Base-by-base conservation (phyloP, 2,113 vertebrate species). In the Megaleporinus macrocephalus region DNA sequence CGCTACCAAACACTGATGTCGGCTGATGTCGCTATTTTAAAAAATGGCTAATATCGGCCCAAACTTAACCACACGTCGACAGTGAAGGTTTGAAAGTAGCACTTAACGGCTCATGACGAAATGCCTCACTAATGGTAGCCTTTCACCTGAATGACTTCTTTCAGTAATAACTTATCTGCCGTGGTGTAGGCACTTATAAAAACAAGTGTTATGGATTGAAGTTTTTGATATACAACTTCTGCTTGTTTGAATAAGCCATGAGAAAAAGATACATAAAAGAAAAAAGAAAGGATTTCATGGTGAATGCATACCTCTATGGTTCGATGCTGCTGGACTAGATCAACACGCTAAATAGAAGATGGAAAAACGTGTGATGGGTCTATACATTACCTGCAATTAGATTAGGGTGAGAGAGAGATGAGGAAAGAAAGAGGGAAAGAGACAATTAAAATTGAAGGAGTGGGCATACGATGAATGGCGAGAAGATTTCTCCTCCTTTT, bases 401-500 rank as follows among this genome's bases (percentile, higher is more conserved):
- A 79, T 73, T 74, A 73, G 20, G 24, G 49, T 47, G 41, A 12
- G 57, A 63, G 41, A 59, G 22, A 53, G 59, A 78, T 33, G 33
- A 61, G 29, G 70, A 49, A 55, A 5, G 30, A 30, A 70, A 79
- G 51, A 70, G 24, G 20, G 36, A 47, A 20, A 59, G 71, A 47
- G 72, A 70, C 26, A n/a, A 71, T 55, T 72, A 66, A 74, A 51
- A 36, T 27, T 76, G 41, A n/a, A 77, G 55, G 71, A 72, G 78
- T 62, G 82, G 77, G 84, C 73, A 82, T 69, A 61, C 79, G 53
- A 82, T 80, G 66, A 80, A 81, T 65, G 44, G 29, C 83, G 88
- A 89, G 85, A 73, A 76, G 81, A 90, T 83, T 87, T 83, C 68
- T 78, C 74, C 82, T 62, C 62, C 71, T 76, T 84, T 20, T 87